Evolutionary conservation across 1,140 invertebrate species (phyloP), one percentile per base, ranked within the genome.

Genomic region (Ectropis grisescens): DNA sequence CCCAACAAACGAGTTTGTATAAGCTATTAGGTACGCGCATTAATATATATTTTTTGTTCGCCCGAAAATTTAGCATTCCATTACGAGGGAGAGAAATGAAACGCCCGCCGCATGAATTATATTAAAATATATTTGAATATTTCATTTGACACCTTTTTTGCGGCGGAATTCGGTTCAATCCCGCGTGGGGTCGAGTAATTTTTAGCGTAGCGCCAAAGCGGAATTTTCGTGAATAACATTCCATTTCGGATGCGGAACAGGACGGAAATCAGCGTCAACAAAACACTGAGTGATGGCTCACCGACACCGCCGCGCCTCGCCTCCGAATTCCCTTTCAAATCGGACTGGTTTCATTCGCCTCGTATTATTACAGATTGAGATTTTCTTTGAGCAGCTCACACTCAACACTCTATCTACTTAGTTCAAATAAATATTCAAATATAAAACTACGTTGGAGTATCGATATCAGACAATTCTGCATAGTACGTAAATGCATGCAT

Each of bases 51-150:
- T 80, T 80, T 80, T 76, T 78, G 75, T 75, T 71, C 64, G 59
- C 66, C 70, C 60, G 67, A 78, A 79, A 80, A 80, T 80, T 80
- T 80, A 80, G 71, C 75, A 80, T 80, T 80, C 75, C 71, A 75
- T 80, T 80, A 80, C 70, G 59, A 62, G 72, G 75, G 72, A 75
- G 70, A 75, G 75, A 78, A 80, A 80, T 80, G 75, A 71, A 78
- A 80, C 69, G 69, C 75, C 70, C 70, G 71, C 72, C 65, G 72
- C 72, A 80, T 80, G 75, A 80, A 80, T 80, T 80, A 80, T 80
- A 80, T 80, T 81, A 81, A 78, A 81, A 81, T 81, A 81, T 74
- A 81, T 81, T 81, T 81, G 76, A 81, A 81, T 81, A 81, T 81
- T 81, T 81, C 76, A 81, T 81, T 81, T 81, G 76, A 81, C 72